Conservation (phyloP, 2,797 vertebrate species). For the Anomalospiza imberbis region DNA sequence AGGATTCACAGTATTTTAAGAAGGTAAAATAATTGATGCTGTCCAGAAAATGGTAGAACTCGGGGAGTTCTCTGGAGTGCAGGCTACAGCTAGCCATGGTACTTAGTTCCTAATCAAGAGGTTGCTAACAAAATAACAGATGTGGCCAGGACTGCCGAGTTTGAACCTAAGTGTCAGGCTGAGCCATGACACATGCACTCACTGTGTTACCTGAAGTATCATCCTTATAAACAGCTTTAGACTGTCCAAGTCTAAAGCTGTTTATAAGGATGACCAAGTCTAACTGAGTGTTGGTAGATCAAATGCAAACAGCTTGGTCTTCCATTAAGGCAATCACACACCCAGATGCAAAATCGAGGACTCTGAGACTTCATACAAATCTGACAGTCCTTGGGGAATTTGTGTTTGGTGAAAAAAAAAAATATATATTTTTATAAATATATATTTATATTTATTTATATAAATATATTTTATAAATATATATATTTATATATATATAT, state of each 20-base stretch:
- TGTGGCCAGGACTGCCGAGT: not conserved
- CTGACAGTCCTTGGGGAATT: not conserved
- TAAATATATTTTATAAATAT: too few species aligned
- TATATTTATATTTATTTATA: too few species aligned
- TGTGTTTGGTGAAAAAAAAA: conserved; percentile 20
- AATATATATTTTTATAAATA: too few species aligned
- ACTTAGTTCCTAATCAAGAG: not conserved
- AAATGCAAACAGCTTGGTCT: not conserved
- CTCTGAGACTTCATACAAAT: not conserved
- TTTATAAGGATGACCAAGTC: too few species aligned
- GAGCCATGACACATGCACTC: not conserved
- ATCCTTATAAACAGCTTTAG: not conserved
- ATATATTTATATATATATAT: too few species aligned
- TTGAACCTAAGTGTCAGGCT: not conserved
- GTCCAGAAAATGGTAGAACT: not conserved
- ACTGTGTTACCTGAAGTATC: not conserved
- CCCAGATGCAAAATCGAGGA: not conserved
- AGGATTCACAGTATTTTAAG: not conserved
- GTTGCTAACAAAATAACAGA: not conserved
- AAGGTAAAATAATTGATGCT: not conserved
- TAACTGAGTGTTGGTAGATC: not conserved
- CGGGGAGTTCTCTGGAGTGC: not conserved
- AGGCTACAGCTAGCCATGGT: not conserved
- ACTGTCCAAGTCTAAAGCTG: not conserved
- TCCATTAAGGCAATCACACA: not conserved